Evolutionary conservation across 2,797 vertebrate species (phyloP), one percentile per base, ranked within the genome.

Genomic region (Sebastes variabilis): DNA sequence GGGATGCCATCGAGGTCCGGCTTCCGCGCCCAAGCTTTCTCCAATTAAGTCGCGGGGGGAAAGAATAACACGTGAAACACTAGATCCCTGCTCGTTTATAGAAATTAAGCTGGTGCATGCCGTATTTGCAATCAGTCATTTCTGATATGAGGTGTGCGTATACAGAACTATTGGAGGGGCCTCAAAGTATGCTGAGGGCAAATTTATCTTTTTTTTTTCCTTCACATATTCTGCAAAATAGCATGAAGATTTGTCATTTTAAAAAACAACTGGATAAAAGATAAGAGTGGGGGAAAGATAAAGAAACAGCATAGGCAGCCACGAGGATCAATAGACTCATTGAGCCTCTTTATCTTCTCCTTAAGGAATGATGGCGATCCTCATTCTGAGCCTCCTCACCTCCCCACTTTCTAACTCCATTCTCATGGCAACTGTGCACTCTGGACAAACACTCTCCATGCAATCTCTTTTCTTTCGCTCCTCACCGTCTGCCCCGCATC

Each of bases 301-400:
- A 11, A 77, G 18, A 71, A 55, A 88, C 80, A 89, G 79, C 81
- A 62, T 73, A 88, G 87, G 78, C 87, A 82, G 80, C 88, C 78
- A 77, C 49, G 29, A 66, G 66, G 90, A 96, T 96, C 94, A 93
- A 96, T 94, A 94, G 82, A 71, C 86, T 91, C 91, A 94, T 88
- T 84, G 88, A 93, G 89, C 84, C 73, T 76, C 88, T 93, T 93
- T 85, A 89, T 93, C 89, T 93, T 83, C 88, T 91, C 88, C 87
- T 92, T 90, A 89, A 92, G 88, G 83, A 94, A 85, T 89, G 88
- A 94, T 91, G 87, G 90, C 81, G 87, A 83, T 65, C 83, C 80
- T 89, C 77, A 72, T 73, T 89, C 58, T 71, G 68, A 90, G 75
- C 72, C 87, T 80, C 58, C 82, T 81, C 38, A 42, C 68, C 84